phyloP scores from a whole-genome alignment of 2,797 vertebrate genomes.

The Serranus cabrilla region DNA sequence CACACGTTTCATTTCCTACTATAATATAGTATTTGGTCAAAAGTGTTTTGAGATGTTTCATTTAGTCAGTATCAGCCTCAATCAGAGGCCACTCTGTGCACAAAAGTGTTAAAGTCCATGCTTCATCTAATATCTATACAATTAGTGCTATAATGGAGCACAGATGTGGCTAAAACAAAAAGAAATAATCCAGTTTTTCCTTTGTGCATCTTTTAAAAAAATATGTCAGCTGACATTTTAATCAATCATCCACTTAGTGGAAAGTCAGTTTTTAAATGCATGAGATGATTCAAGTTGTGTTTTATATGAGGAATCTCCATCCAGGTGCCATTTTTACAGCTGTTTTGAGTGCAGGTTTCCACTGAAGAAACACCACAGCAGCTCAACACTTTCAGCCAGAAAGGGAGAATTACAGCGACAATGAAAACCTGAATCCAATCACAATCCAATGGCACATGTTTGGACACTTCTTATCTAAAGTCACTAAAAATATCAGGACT shows the following conservation, averaged over 20 bases:
- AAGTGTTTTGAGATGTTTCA: background rate
- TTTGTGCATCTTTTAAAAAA: background rate
- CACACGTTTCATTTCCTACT: background rate
- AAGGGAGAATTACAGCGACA: background rate
- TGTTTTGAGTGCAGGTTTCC: conserved; percentile 14
- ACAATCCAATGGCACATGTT: background rate
- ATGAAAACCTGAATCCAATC: conserved; percentile 36
- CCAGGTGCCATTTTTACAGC: background rate
- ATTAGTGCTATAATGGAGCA: background rate
- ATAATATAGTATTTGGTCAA: conserved; percentile 19
- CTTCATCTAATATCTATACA: background rate
- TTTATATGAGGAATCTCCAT: background rate
- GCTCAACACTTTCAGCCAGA: conserved; percentile 25
- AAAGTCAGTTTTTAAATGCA: conserved; percentile 47
- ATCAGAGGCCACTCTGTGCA: background rate
- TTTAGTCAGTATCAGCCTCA: background rate
- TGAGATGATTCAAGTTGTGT: conserved; percentile 39
- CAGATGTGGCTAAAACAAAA: background rate
- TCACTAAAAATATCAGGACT: conserved; percentile 7
- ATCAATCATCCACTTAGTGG: conserved; percentile 72
- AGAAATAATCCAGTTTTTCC: background rate
- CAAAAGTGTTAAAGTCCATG: background rate
- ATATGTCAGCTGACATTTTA: conserved; percentile 13
- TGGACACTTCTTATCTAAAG: conserved; percentile 1
- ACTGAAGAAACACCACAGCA: conserved; percentile 18